Conservation (phyloP, 2,113 vertebrate species). For the Microtus richardsoni region DNA sequence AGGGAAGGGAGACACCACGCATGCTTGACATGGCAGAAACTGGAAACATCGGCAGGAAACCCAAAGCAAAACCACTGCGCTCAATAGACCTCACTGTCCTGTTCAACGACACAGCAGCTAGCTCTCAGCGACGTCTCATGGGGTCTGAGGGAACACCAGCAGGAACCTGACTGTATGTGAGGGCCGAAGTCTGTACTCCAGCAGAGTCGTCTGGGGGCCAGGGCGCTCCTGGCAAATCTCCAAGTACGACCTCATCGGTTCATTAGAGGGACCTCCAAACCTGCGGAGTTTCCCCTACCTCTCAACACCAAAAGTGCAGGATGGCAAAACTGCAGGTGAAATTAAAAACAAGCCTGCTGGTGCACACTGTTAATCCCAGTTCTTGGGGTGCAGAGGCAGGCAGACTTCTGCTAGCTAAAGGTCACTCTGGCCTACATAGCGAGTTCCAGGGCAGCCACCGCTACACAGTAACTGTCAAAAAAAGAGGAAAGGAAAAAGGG, state of each 20-base stretch:
- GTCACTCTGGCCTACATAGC: background rate
- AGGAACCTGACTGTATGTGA: background rate
- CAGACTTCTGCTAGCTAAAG: background rate
- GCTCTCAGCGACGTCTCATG: background rate
- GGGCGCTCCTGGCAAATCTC: background rate
- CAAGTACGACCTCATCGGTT: conserved; percentile 15
- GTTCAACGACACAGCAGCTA: background rate
- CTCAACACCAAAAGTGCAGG: conserved; percentile 28
- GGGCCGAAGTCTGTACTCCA: background rate
- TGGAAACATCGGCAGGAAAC: background rate
- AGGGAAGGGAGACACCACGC: background rate
- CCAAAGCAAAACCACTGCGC: background rate
- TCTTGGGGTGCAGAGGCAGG: background rate
- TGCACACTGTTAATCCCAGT: background rate
- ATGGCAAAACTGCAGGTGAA: background rate
- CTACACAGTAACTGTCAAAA: background rate
- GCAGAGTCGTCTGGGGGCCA: background rate
- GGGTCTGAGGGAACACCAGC: background rate
- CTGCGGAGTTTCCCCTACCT: background rate
- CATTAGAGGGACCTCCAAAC: conserved; percentile 1
- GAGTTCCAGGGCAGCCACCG: background rate
- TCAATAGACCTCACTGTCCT: conserved; percentile 3
- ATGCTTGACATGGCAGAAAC: conserved; percentile 16
- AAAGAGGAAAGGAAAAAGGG: rapidly evolving
- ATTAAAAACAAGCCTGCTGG: background rate